Base-by-base conservation (phyloP, 2,888 invertebrate genomes). In the Rhimphoctona megacephalus region DNA sequence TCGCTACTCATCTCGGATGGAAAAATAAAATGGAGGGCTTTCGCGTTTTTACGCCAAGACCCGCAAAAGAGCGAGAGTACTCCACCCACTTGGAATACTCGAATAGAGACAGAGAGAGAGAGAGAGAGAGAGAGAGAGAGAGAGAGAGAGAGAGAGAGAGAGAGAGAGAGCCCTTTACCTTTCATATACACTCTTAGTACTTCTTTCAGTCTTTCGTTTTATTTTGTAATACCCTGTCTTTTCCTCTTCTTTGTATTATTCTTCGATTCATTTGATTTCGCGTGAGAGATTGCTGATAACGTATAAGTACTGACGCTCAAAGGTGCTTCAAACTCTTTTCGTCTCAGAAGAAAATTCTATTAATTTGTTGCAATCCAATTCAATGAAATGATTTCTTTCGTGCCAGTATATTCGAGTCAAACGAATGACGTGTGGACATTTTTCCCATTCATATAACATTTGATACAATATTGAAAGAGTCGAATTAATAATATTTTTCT, bases 11-110 rank as follows among this genome's bases (percentile, higher is more conserved):
- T 81, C 74, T 52, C 69, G 14, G 72, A 79, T 79, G 74, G 70
- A 70, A 52, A 46, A 77, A 85, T 72, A 73, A 85, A 77, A 85
- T 67, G 52, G 61, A 46, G 67, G 74, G 49, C 30, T 61, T 46
- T 83, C 77, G 11, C 80, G 52, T 67, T 81, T 81, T 73, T 7
- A 30, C 79, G 7, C 39, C 73, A 22, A 74, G 77, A 73, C 52
- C 3, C 30, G 61, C 49, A 14, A 70, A 78, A 80, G 36, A 66
- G 74, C 33, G 36, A 54, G 81, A 49, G 33, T 19, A 6, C 69
- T 54, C 17, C 30, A 8, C 22, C 33, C 54, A 54, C 54, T 72
- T 49, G 8, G 70, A 70, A 66, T 61, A 52, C 64, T 57, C 49
- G 8, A 66, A 25, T 9, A 66, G 33, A 52, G 17, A 30, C 17